Base-by-base conservation (phyloP, 2,797 vertebrate species). In the Alca torda region DNA sequence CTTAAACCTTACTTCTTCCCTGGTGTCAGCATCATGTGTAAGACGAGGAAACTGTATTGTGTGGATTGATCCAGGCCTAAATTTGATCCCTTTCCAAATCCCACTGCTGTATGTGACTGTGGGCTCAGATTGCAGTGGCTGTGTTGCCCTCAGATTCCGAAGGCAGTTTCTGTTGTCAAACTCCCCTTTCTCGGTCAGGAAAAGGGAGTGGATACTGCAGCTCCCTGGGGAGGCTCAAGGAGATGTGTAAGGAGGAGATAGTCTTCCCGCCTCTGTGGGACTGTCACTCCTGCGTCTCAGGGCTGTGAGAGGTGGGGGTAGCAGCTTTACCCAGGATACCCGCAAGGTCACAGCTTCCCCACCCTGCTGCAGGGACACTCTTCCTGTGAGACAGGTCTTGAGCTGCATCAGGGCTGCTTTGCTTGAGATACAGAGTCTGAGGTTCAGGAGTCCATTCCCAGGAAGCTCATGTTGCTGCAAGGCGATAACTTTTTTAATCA, bases 71-170 rank as follows among this genome's bases (percentile, higher is more conserved):
- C 17, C 46, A 65, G 57, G 48, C 25, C 59, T 93, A 33, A 50
- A 45, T 50, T n/a, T 45, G 28, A 60, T 86, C 50, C 25, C 14
- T 69, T 81, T 51, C 37, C 48, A 76, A 75, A 68, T 94, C 46
- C 50, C 5, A 0, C 1, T 1, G 68, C 30, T 6, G 3, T 53
- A 3, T 2, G 2, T 80, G 60, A 26, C 78, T 1, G 2, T 41
- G 61, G 65, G 50, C 41, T 84, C 33, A 16, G 57, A 24, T 21
- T 54, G 30, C 1, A 4, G 45, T 41, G 72, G 12, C n/a, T 68
- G 30, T 69, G 35, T 54, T 76, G 10, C 33, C 31, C 56, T 56
- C 57, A 14, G 13, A n/a, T 69, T 87, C 70, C 65, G 35, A 50
- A 8, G 33, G n/a, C 0, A 10, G 16, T 76, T 80, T 76, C 51